phyloP scores from a whole-genome alignment of 1,140 invertebrate species.

The Maniola jurtina region DNA sequence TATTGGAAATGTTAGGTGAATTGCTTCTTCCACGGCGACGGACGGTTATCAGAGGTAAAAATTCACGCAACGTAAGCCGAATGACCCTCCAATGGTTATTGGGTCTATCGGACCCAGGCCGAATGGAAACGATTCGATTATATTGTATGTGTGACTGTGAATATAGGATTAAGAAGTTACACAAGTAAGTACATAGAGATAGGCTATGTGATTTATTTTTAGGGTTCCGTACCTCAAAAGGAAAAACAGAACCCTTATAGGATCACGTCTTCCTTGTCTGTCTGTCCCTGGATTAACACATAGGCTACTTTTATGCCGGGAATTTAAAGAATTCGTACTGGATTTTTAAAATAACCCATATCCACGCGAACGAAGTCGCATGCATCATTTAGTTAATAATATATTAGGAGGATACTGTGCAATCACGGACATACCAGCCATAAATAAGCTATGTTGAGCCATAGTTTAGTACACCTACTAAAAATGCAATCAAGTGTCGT shows the following conservation, averaged over 20 bases:
- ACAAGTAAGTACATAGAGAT: slow-evolving; percentile 10
- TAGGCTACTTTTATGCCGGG: no score
- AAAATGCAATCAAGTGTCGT: neutral
- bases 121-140: slow-evolving; percentile 55
- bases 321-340: no score
- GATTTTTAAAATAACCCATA: no score
- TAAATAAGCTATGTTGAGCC: neutral
- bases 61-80: slow-evolving; percentile 53
- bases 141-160: slow-evolving; percentile 27
- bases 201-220: no score
- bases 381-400: no score
- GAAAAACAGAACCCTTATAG: no score
- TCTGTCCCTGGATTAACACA: no score
- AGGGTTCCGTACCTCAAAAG: no score
- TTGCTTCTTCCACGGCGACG: slow-evolving; percentile 18
- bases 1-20: neutral
- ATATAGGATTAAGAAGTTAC: slow-evolving; percentile 28
- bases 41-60: slow-evolving; percentile 42
- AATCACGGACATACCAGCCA: no score
- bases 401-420: no score
- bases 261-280: no score
- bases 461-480: neutral
- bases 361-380: no score
- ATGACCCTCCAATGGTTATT: slow-evolving; percentile 50
- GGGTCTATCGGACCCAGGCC: slow-evolving; percentile 35